These are phyloP conservation scores for Sicus ferrugineus DNA, from an alignment of 2,888 invertebrate genomes.

Conservation along the genomic window DNA sequence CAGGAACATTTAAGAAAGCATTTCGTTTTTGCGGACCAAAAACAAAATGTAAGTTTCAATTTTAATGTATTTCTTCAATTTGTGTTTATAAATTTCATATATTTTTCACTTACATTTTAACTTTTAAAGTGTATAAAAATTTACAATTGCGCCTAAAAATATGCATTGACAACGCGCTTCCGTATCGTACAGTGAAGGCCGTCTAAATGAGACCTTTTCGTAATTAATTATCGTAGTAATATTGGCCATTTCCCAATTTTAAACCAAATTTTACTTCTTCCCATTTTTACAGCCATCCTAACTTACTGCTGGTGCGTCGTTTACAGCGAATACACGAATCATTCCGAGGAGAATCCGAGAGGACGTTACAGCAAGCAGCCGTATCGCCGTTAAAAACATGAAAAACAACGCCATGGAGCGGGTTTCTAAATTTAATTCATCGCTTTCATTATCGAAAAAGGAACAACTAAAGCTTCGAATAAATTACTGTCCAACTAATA, in stretches of 20 bases:
- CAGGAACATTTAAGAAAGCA: too few species aligned
- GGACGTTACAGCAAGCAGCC: constrained; percentile 80
- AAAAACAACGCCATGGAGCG: constrained; percentile 18
- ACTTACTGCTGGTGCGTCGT: constrained; percentile 85
- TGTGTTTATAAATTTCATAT: not conserved
- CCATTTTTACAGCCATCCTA: constrained; percentile 72
- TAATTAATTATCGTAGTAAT: too few species aligned
- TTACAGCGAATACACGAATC: constrained; percentile 80
- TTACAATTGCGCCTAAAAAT: not conserved
- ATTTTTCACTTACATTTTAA: too few species aligned
- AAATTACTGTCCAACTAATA: not conserved
- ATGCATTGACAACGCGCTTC: not conserved
- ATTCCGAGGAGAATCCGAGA: constrained; percentile 74
- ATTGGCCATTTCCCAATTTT: too few species aligned
- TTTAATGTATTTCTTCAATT: not conserved
- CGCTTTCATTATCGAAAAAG: not conserved
- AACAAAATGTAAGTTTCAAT: not conserved
- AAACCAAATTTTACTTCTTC: constrained; percentile 18
- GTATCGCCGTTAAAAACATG: constrained; percentile 65
- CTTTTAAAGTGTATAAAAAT: too few species aligned
- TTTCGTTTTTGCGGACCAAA: too few species aligned
- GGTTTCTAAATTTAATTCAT: constrained; percentile 12
- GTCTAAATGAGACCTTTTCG: too few species aligned
- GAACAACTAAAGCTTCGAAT: constrained; percentile 29
- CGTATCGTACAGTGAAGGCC: not conserved